phyloP scores from a whole-genome alignment of 2,113 vertebrate species.

The Dasyprocta punctata region DNA sequence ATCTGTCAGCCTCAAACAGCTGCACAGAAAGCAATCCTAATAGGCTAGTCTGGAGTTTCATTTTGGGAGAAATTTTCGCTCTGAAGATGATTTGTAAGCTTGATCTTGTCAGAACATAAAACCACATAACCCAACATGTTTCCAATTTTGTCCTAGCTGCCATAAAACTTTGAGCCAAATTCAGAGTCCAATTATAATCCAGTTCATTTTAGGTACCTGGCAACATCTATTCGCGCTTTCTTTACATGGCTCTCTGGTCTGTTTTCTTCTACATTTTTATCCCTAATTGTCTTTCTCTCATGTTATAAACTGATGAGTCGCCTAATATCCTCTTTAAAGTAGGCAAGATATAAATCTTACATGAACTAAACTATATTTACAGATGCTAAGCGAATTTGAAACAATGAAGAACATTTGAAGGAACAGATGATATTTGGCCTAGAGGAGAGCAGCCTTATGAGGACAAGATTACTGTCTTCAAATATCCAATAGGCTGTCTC shows the following conservation, averaged over 20 bases:
- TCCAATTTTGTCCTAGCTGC: constrained; percentile 81
- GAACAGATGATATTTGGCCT: constrained; percentile 71
- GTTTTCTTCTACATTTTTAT: constrained; percentile 72
- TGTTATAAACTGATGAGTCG: constrained; percentile 63
- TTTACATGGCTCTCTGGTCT: constrained; percentile 71
- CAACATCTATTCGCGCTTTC: constrained; percentile 71
- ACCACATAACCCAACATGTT: constrained; percentile 74
- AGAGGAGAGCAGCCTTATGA: constrained; percentile 57
- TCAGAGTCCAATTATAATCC: constrained; percentile 81
- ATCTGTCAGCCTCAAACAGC: constrained; percentile 56
- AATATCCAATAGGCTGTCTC: constrained; percentile 45
- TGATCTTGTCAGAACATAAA: constrained; percentile 79
- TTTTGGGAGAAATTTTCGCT: constrained; percentile 75
- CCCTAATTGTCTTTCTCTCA: constrained; percentile 76
- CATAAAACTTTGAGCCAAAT: constrained; percentile 80
- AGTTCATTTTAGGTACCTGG: constrained; percentile 81
- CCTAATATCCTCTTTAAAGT: constrained; percentile 74
- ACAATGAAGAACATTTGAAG: constrained; percentile 67
- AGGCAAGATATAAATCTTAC: constrained; percentile 67
- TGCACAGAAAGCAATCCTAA: constrained; percentile 57
- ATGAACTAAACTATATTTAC: constrained; percentile 75
- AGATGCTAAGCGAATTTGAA: constrained; percentile 69
- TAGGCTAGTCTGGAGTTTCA: constrained; percentile 59
- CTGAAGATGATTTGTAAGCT: constrained; percentile 77
- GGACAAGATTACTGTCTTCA: constrained; percentile 64